A percentile compares a stretch with the other conserved stretches of the same genome.
These are phyloP conservation scores for Zaprionus africanus DNA, from an alignment of 1,140 invertebrate genomes.

Conservation along the genomic window DNA sequence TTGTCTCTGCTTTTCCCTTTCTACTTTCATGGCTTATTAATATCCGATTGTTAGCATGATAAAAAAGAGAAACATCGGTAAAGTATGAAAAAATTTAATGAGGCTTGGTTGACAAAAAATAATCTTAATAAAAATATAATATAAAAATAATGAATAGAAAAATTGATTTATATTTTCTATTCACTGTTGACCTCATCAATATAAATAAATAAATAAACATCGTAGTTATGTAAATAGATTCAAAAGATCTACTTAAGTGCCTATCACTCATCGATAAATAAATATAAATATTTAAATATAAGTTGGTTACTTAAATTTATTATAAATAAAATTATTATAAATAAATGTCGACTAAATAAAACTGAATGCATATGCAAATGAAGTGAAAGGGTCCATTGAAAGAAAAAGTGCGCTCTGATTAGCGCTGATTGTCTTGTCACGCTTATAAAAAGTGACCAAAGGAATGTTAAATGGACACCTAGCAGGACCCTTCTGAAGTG, in stretches of 20 bases:
- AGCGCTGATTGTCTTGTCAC: constrained; percentile 19
- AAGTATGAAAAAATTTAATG: constrained; percentile 6
- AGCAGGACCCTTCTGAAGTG: constrained; percentile 21
- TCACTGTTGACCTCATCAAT: not conserved
- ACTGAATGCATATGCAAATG: constrained; percentile 8
- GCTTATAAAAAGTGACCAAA: not conserved
- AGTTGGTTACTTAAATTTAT: not conserved
- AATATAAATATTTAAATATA: not conserved
- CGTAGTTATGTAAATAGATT: not conserved
- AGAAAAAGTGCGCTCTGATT: constrained; percentile 9
- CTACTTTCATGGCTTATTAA: constrained; percentile 64
- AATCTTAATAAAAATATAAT: not conserved
- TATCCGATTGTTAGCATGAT: constrained; percentile 53
- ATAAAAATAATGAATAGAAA: not conserved
- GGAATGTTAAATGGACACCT: constrained; percentile 12
- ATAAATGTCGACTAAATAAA: not conserved
- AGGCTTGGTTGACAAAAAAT: not conserved
- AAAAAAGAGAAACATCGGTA: not conserved
- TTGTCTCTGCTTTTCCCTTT: not conserved
- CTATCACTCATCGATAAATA: too few relatives aligned
- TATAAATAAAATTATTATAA: too few relatives aligned
- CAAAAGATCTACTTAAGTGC: not conserved
- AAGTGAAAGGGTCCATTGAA: not conserved
- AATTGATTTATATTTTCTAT: not conserved
- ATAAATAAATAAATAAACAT: too few relatives aligned